Conservation (phyloP, 2,797 vertebrate genomes). For the Catamblyrhynchus diadema region DNA sequence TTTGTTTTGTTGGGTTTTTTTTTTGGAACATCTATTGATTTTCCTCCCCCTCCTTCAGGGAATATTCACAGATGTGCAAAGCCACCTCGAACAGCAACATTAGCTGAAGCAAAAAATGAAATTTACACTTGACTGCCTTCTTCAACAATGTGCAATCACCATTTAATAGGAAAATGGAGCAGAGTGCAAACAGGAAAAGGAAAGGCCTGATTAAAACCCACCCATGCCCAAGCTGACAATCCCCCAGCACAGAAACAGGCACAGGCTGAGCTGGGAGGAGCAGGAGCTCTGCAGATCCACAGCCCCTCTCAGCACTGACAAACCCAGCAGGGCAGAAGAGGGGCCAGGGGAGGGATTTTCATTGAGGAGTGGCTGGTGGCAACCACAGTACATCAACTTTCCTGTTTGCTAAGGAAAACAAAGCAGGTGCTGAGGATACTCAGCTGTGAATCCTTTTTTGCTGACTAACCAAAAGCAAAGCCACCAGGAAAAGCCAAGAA, state of each 20-base stretch:
- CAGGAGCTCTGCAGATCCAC: background rate
- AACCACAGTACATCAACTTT: rapidly evolving
- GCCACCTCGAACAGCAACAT: slow-evolving; percentile 61
- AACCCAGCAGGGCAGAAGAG: rapidly evolving
- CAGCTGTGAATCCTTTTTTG: rapidly evolving
- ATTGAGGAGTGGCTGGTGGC: background rate
- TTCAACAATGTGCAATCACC: slow-evolving; percentile 55
- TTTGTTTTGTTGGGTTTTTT: background rate
- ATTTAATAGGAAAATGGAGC: slow-evolving; percentile 66
- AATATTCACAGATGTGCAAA: slow-evolving; percentile 68
- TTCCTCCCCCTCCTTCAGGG: slow-evolving; percentile 33
- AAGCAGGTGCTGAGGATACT: rapidly evolving
- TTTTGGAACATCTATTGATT: slow-evolving; percentile 38
- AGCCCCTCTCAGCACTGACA: background rate
- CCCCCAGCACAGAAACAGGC: background rate
- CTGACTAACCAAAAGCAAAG: background rate
- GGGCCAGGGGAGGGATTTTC: background rate
- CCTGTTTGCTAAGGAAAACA: background rate
- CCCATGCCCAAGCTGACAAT: background rate
- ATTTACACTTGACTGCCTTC: slow-evolving; percentile 72
- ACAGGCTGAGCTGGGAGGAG: background rate
- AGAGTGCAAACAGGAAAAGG: slow-evolving; percentile 55
- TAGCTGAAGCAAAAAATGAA: slow-evolving; percentile 75
- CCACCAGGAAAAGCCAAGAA: background rate
- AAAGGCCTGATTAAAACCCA: slow-evolving; percentile 54